Evolutionary conservation across 2,797 vertebrate genomes (phyloP).

Genomic region (Chiroxiphia lanceolata): DNA sequence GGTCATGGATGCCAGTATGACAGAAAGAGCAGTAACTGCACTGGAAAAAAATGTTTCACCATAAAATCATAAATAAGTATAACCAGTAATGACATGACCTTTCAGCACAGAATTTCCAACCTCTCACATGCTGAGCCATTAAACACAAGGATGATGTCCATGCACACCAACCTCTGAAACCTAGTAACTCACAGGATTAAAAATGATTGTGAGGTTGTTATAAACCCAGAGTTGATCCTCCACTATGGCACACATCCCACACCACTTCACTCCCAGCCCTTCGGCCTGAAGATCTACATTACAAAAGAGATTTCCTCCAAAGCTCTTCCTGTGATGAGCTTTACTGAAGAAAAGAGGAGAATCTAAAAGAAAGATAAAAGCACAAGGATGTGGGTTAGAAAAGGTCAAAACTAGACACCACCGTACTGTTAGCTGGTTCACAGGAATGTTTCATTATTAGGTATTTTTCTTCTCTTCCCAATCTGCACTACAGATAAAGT

Average conservation of each 20-base stretch:
- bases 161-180: neutral
- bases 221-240: neutral
- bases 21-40: neutral
- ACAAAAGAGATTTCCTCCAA: conserved; percentile 16
- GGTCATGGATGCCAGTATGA: accelerated
- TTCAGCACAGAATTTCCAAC: neutral
- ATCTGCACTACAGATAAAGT: neutral
- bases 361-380: conserved; percentile 24
- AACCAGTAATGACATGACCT: neutral
- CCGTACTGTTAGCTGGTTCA: neutral
- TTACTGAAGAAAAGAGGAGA: neutral
- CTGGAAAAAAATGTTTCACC: neutral
- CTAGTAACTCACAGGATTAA: neutral
- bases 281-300: neutral
- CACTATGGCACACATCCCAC: neutral
- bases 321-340: conserved; percentile 6
- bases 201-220: neutral
- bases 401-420: neutral
- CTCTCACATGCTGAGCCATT: neutral
- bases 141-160: neutral
- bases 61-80: neutral
- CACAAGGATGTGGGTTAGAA: neutral
- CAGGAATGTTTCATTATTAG: conserved; percentile 3
- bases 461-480: neutral
- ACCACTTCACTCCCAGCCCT: neutral